These are phyloP conservation scores for Tinamus guttatus DNA, from an alignment of 2,113 vertebrate genomes.

Conservation along the genomic window DNA sequence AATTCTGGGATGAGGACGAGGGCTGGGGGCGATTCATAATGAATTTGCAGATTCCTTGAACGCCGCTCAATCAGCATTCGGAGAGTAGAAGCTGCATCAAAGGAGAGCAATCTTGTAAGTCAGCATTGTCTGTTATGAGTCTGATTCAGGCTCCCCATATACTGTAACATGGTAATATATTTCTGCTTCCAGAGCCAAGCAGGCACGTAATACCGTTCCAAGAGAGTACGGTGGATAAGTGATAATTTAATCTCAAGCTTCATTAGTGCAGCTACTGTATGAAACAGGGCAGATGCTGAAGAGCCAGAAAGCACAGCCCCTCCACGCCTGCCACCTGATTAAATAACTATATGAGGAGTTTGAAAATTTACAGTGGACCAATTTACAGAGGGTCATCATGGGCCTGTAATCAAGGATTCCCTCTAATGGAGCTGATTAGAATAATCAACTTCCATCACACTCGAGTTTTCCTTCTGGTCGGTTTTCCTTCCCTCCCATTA, in stretches of 20 bases:
- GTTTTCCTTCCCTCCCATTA: neutral
- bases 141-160: neutral
- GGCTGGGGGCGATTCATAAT: fast-evolving
- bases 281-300: neutral
- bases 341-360: neutral
- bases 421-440: neutral
- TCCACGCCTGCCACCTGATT: neutral
- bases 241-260: slow-evolving; percentile 39
- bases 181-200: neutral
- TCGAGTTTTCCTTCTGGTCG: neutral
- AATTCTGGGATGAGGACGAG: neutral
- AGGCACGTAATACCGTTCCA: slow-evolving; percentile 3
- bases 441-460: neutral
- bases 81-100: neutral
- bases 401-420: neutral
- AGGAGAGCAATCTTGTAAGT: neutral
- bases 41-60: neutral
- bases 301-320: neutral
- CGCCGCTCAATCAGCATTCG: neutral
- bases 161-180: neutral
- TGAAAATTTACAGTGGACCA: neutral
- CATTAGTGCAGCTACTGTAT: slow-evolving; percentile 26
- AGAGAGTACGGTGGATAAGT: neutral
- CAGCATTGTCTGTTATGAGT: neutral
- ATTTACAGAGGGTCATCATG: neutral